Percentiles rank a stretch among this genome's conserved stretches.
Conservation (phyloP, 92 coral and sea anemone genomes). For the Metridium senile region DNA sequence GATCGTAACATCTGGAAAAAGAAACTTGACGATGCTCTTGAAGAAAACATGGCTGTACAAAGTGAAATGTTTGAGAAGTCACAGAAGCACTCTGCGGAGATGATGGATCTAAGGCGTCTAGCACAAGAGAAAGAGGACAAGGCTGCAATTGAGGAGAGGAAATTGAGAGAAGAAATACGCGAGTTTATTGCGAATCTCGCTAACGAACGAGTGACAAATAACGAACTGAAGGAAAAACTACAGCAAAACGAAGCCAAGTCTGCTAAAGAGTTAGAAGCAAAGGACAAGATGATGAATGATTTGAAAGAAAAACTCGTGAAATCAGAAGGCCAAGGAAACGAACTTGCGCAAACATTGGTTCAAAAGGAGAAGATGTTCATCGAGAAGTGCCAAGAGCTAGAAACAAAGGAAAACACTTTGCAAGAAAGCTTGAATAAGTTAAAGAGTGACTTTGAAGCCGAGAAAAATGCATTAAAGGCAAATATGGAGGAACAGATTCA, state of each 20-base stretch:
- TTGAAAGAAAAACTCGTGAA: constrained; percentile 41
- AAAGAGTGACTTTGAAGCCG: constrained; percentile 34
- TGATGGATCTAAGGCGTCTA: constrained; percentile 62
- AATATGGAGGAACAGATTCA: constrained; percentile 34
- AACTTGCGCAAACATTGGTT: constrained; percentile 21
- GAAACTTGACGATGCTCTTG: constrained; percentile 62
- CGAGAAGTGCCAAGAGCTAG: constrained; percentile 4
- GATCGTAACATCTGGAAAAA: constrained; percentile 71
- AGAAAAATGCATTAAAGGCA: constrained; percentile 36
- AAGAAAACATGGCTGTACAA: constrained; percentile 55
- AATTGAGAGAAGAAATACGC: constrained; percentile 51
- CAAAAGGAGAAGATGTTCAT: constrained; percentile 23
- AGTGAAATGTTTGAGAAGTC: constrained; percentile 66
- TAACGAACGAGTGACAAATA: constrained; percentile 40
- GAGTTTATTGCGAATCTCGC: constrained; percentile 52
- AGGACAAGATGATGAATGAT: constrained; percentile 3
- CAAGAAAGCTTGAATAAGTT: constrained; percentile 15
- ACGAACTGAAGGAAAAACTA: constrained; percentile 52
- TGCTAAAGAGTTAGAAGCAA: constrained; percentile 20
- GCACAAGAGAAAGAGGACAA: constrained; percentile 58
- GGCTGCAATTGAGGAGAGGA: constrained; percentile 59
- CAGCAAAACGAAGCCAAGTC: constrained; percentile 39
- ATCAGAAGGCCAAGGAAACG: constrained; percentile 29
- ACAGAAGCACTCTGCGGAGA: constrained; percentile 65
- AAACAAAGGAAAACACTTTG: constrained; percentile 5